Evolutionary conservation across 2,888 invertebrate species (phyloP).

Genomic region (Lepetodrilus schrolli): DNA sequence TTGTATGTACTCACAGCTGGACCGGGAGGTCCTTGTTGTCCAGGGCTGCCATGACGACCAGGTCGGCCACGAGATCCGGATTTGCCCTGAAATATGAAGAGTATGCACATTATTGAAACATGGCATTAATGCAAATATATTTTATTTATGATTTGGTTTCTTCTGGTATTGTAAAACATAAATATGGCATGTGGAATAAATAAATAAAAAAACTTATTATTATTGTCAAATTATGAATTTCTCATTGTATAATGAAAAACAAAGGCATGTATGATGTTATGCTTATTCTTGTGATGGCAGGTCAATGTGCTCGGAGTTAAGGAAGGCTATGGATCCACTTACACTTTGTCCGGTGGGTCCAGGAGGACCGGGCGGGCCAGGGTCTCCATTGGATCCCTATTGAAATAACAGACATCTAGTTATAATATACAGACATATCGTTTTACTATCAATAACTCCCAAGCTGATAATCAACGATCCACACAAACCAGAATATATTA

Average conservation of each 20-base stretch:
- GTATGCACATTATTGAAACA: background rate
- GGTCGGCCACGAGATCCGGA: constrained; percentile 51
- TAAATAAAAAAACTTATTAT: too few relatives aligned
- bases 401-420: background rate
- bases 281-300: too few relatives aligned
- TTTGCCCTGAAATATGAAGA: constrained; percentile 41
- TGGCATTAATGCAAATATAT: background rate
- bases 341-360: constrained; percentile 65
- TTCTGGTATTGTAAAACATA: too few relatives aligned
- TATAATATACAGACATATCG: background rate
- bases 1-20: constrained; percentile 60
- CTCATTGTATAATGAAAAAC: background rate
- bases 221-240: background rate
- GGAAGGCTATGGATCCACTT: constrained; percentile 33
- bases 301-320: too few relatives aligned
- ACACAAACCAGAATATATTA: background rate
- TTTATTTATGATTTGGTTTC: background rate
- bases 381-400: constrained; percentile 78
- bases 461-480: background rate
- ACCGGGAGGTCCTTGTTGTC: constrained; percentile 82
- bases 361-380: constrained; percentile 58
- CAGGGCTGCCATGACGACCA: constrained; percentile 53
- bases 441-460: background rate
- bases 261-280: too few relatives aligned
- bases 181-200: background rate